Conservation (phyloP, 2,888 invertebrate species). For the Troides helena region DNA sequence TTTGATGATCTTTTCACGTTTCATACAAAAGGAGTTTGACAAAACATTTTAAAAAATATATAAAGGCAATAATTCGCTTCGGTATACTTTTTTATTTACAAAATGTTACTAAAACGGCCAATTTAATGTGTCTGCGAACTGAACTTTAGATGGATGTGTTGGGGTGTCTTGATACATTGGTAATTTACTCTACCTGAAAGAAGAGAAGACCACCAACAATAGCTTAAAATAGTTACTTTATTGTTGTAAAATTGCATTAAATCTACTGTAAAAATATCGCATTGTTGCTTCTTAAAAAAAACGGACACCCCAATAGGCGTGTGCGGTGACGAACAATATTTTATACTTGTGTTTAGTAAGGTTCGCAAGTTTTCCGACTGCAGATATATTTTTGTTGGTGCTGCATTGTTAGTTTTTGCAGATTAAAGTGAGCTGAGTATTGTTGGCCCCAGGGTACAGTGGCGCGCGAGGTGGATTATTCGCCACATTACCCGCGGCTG, state of each 20-base stretch:
- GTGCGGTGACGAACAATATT: conserved; percentile 25
- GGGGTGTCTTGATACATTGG: conserved; percentile 22
- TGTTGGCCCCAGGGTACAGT: conserved; percentile 46
- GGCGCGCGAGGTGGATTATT: conserved; percentile 74
- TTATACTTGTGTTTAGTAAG: neutral
- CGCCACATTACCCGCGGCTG: conserved; percentile 67
- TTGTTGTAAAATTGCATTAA: conserved; percentile 75
- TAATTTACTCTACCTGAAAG: conserved; percentile 36
- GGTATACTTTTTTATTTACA: conserved; percentile 16
- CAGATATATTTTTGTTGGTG: conserved; percentile 37
- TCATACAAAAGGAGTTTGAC: conserved; percentile 18
- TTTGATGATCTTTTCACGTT: conserved; percentile 38
- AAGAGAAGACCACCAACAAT: conserved; percentile 53
- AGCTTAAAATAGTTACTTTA: conserved; percentile 53
- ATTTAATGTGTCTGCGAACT: conserved; percentile 6
- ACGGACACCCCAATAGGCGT: conserved; percentile 15
- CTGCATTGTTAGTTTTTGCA: conserved; percentile 68
- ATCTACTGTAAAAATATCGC: conserved; percentile 53
- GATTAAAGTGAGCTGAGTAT: conserved; percentile 61
- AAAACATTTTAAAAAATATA: conserved; percentile 25
- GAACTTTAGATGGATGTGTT: conserved; percentile 25
- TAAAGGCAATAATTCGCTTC: conserved; percentile 23
- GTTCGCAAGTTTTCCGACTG: conserved; percentile 11
- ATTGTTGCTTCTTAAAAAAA: conserved; percentile 41
- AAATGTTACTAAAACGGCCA: conserved; percentile 16